Evolutionary conservation across 2,113 vertebrate species (phyloP).

Genomic region (Sisor rabdophorus): DNA sequence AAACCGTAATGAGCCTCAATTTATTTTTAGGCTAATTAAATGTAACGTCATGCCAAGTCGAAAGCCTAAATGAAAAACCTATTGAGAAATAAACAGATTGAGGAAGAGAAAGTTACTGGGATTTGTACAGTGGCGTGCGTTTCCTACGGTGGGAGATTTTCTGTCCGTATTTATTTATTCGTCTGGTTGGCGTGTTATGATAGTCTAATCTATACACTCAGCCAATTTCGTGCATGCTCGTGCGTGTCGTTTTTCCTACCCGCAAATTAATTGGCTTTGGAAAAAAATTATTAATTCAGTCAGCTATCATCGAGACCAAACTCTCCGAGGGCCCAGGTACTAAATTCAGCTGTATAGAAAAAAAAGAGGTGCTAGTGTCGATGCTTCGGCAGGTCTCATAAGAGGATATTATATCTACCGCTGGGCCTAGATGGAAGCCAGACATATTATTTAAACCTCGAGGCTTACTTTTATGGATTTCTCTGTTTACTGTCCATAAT

Average conservation of each 20-base stretch:
- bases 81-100: constrained; percentile 20
- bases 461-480: constrained; percentile 37
- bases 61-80: constrained; percentile 16
- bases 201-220: constrained; percentile 18
- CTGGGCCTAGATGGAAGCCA: constrained; percentile 16
- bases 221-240: constrained; percentile 34
- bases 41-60: constrained; percentile 5
- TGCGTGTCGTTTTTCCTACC: constrained; percentile 47
- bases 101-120: not conserved
- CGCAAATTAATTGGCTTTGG: constrained; percentile 45
- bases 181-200: constrained; percentile 13
- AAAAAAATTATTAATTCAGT: constrained; percentile 53
- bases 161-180: constrained; percentile 15
- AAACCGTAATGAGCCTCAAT: constrained; percentile 12
- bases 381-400: constrained; percentile 24
- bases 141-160: constrained; percentile 3
- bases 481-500: constrained; percentile 24
- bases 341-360: not conserved
- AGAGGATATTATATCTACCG: constrained; percentile 25
- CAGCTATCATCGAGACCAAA: constrained; percentile 16
- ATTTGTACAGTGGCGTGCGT: not conserved
- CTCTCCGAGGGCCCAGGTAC: constrained; percentile 5
- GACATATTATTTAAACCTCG: constrained; percentile 38
- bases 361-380: constrained; percentile 31
- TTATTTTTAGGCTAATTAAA: constrained; percentile 21